Base-by-base conservation (phyloP, 2,888 invertebrate genomes). In the Argynnis bischoffii region DNA sequence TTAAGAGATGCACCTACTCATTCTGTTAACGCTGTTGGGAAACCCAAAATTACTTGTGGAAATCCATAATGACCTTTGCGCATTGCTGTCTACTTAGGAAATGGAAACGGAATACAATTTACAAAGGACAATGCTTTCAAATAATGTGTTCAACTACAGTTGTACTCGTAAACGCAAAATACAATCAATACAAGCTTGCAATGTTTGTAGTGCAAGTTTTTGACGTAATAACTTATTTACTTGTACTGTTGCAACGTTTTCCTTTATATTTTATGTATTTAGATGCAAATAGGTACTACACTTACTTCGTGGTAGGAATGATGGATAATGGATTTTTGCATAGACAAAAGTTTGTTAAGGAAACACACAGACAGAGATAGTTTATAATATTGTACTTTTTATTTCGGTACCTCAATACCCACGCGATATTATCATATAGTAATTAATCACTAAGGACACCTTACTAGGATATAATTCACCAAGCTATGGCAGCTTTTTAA, bases 1-100 rank as follows among this genome's bases (percentile, higher is more conserved):
- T 53, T 35, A 35, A 31, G 18, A 41, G 50, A 65, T 68, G 61
- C 55, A 63, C 63, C 57, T 63, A 60, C 65, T 66, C 72, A 68
- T 70, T 60, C 66, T 66, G 69, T 71, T 68, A 61, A 56, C 41
- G 55, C 63, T 64, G 57, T 65, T 69, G 66, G 63, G 54, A 70
- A 69, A 72, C 73, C 76, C 71, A 74, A 82, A 83, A 79, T 84
- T 83, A 81, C 85, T 84, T 82, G 81, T 80, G 76, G 79, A 79
- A 69, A 67, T 67, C 69, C 77, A 76, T 83, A 84, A 85, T 82
- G 69, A 84, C 79, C 80, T 76, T 76, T 74, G 78, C 79, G 79
- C 77, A 80, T 81, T 84, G 81, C 80, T 77, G 77, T 79, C 78
- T 79, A 79, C 81, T 82, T 80, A 70, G 77, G 79, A 77, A 80